These are phyloP conservation scores for Probaryconus sp. DNA, from an alignment of 1,140 invertebrate species.

Conservation along the genomic window DNA sequence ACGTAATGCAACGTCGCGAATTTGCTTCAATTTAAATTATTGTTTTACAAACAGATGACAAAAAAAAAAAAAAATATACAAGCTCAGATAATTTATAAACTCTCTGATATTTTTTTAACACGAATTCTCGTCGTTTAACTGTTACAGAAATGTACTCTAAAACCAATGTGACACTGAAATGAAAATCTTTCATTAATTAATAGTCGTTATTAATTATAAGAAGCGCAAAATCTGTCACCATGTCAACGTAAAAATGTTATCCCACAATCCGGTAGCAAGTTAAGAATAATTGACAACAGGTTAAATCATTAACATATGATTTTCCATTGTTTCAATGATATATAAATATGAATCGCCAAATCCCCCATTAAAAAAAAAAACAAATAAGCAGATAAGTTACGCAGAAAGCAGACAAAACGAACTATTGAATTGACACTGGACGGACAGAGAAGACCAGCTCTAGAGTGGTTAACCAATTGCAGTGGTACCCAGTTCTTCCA, in stretches of 20 bases:
- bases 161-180: constrained; percentile 24
- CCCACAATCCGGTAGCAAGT: constrained; percentile 1
- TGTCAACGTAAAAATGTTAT: background rate
- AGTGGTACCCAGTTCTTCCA: constrained; percentile 4
- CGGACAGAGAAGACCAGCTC: constrained; percentile 38
- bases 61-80: too few relatives aligned
- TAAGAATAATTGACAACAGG: constrained; percentile 3
- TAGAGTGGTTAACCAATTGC: constrained; percentile 25
- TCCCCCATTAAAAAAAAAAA: too few relatives aligned
- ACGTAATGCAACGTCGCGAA: constrained; percentile 1
- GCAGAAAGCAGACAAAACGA: constrained; percentile 26
- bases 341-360: too few relatives aligned
- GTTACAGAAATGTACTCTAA: too few relatives aligned
- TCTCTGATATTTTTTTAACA: too few relatives aligned
- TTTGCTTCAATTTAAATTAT: too few relatives aligned
- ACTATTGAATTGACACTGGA: constrained; percentile 2
- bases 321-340: too few relatives aligned
- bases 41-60: too few relatives aligned
- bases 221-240: constrained; percentile 26
- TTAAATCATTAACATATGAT: constrained; percentile 8
- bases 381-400: constrained; percentile 24
- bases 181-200: constrained; percentile 23
- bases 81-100: too few relatives aligned
- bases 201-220: constrained; percentile 7
- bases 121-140: too few relatives aligned